Evolutionary conservation across 2,888 invertebrate genomes (phyloP).

Genomic region (Synergus itoensis): DNA sequence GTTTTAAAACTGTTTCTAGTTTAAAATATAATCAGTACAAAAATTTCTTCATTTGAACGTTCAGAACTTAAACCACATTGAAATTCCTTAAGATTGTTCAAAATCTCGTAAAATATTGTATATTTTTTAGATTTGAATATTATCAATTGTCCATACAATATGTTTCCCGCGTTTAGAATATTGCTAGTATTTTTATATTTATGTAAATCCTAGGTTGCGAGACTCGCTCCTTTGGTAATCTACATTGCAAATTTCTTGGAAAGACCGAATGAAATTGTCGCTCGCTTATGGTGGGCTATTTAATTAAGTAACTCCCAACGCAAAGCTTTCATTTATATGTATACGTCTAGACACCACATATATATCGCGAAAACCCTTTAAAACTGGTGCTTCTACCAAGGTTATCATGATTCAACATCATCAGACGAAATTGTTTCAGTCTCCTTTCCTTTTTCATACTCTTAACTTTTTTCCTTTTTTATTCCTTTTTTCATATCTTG

Average conservation of each 20-base stretch:
- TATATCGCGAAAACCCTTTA: not conserved
- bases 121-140: too few relatives aligned
- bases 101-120: too few relatives aligned
- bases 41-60: too few relatives aligned
- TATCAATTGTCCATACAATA: too few relatives aligned
- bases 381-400: constrained; percentile 4
- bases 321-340: constrained; percentile 7
- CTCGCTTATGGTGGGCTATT: constrained; percentile 8
- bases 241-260: constrained; percentile 23
- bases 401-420: not conserved
- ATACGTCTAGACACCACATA: not conserved
- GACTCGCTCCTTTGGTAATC: not conserved
- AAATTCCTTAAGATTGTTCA: too few relatives aligned
- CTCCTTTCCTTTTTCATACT: not conserved
- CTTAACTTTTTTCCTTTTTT: not conserved
- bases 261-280: constrained; percentile 26
- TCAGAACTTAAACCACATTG: too few relatives aligned
- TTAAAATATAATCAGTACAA: too few relatives aligned
- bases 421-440: not conserved
- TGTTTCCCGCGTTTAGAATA: too few relatives aligned
- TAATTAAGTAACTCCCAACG: constrained; percentile 4
- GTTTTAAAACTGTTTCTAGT: too few relatives aligned
- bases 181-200: constrained; percentile 1
- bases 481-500: not conserved
- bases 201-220: constrained; percentile 11